Base-by-base conservation (phyloP, 2,113 vertebrate genomes). In the Otus sunia region DNA sequence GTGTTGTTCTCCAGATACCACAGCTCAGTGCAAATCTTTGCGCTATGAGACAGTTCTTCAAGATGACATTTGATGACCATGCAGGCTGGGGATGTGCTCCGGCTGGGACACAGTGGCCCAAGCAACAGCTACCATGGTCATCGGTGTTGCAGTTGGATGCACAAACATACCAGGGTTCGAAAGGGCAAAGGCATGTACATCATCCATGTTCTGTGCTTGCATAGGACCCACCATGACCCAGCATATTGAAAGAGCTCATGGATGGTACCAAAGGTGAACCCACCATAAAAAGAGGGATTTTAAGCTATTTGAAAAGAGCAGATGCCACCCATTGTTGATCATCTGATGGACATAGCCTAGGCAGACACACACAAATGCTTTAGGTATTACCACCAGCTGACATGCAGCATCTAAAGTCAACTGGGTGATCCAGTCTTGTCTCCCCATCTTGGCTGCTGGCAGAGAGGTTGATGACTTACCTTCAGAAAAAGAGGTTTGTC, bases 101-200 rank as follows among this genome's bases (percentile, higher is more conserved):
- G 59, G 55, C 37, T 69, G 30, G 39, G 56, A 53, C 41, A 71
- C 0, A 0, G 43, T 12, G 15, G 36, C 32, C 29, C 59, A 55
- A 59, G 73, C 3, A 20, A 63, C 4, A 30, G 25, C 22, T 52
- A 68, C 73, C 11, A 18, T 0, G 7, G 73, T 16, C 69, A 71
- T 2, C 2, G 3, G 17, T 15, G 18, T 2, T 49, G 15, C 1
- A 2, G 59, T 0, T 58, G 56, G 80, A 76, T n/a, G 45, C n/a
- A 55, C 52, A 75, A 72, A 68, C 0, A 0, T 25, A 25, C 53
- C 0, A 0, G 67, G 56, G 56, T 50, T 59, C 75, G 30, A 75
- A 78, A 88, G 26, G 17, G 21, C 27, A 30, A 49, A 49, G 16
- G 30, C 4, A 0, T 0, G 10, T 6, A 37, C 32, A 64, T 32